phyloP scores from a whole-genome alignment of 1,140 invertebrate species.

The Psilanteris sp. region DNA sequence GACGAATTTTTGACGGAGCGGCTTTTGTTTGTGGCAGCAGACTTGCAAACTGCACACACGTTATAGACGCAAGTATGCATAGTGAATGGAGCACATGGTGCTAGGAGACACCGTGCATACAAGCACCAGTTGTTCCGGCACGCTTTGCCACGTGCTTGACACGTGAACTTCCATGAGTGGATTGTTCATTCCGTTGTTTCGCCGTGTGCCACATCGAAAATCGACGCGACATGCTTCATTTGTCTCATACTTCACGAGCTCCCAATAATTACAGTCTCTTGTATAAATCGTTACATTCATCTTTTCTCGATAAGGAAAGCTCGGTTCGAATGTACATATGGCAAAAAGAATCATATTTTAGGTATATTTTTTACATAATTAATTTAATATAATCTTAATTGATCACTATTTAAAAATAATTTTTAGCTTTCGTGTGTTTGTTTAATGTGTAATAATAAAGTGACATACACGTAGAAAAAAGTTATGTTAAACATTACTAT shows the following conservation, averaged over 20 bases:
- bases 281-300: constrained; percentile 8
- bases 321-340: background rate
- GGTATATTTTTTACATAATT: too few relatives aligned
- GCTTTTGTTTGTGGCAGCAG: constrained; percentile 43
- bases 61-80: constrained; percentile 46
- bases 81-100: constrained; percentile 71
- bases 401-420: too few relatives aligned
- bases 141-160: constrained; percentile 76
- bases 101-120: constrained; percentile 61
- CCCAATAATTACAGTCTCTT: constrained; percentile 23
- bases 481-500: too few relatives aligned
- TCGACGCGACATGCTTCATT: constrained; percentile 57
- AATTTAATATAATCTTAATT: too few relatives aligned
- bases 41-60: constrained; percentile 44
- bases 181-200: constrained; percentile 78
- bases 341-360: too few relatives aligned
- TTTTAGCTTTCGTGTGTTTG: too few relatives aligned
- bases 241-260: constrained; percentile 15
- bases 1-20: constrained; percentile 38
- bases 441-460: too few relatives aligned
- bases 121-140: constrained; percentile 76
- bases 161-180: constrained; percentile 75
- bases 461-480: too few relatives aligned
- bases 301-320: background rate
- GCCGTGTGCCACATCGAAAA: constrained; percentile 42